A percentile compares a stretch with the other conserved stretches of the same genome.
Evolutionary conservation across 2,888 invertebrate species (phyloP).

Genomic region (Ellobium chinense): DNA sequence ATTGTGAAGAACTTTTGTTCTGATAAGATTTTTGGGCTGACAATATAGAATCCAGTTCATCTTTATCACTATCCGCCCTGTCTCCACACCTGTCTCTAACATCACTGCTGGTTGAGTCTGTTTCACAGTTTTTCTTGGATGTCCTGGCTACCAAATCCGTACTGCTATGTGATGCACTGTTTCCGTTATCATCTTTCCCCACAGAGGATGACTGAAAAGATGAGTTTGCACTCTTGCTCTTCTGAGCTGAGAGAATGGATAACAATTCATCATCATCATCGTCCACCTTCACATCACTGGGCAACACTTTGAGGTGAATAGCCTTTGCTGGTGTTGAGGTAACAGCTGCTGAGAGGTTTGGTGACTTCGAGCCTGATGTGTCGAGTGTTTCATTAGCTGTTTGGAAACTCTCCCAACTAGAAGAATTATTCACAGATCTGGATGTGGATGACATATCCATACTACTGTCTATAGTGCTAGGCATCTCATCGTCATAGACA

Average conservation of each 20-base stretch:
- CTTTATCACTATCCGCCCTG: too few species aligned
- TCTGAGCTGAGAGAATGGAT: neutral
- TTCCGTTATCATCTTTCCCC: neutral
- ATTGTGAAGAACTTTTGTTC: neutral
- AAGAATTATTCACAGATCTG: neutral
- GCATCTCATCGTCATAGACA: conserved; percentile 15
- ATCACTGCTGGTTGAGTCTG: neutral
- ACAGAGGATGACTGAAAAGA: neutral
- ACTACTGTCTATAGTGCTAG: conserved; percentile 50
- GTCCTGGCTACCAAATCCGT: neutral
- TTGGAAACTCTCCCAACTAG: conserved; percentile 9
- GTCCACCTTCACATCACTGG: neutral
- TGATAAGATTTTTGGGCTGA: neutral
- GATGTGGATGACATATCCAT: conserved; percentile 42
- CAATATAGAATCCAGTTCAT: neutral
- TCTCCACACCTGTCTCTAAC: too few species aligned
- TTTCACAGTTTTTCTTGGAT: neutral
- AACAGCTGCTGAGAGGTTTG: neutral
- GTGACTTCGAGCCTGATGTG: neutral
- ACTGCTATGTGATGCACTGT: neutral
- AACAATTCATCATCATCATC: neutral
- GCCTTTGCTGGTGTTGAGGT: neutral
- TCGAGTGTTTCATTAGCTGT: conserved; percentile 12
- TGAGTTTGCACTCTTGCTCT: neutral
- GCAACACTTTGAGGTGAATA: neutral